phyloP scores from a whole-genome alignment of 2,113 vertebrate genomes.

The Notechis scutatus region DNA sequence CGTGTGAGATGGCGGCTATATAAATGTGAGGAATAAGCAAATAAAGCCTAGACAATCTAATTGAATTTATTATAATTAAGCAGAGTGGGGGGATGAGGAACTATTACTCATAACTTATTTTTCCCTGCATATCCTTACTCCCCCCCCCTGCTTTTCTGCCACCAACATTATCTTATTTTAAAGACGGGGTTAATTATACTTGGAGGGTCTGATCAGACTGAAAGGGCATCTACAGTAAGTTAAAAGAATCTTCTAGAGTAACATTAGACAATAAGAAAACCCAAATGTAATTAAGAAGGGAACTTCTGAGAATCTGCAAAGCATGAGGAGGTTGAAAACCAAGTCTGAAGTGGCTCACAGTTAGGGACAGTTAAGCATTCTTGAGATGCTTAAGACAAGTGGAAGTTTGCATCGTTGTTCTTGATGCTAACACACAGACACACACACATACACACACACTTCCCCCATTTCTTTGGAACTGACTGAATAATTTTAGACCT shows the following conservation, averaged over 20 bases:
- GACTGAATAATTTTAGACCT: not conserved
- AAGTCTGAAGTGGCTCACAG: not conserved
- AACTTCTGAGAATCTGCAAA: not conserved
- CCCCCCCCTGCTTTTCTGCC: not conserved
- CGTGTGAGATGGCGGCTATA: not conserved
- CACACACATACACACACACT: not conserved
- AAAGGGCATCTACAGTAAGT: not conserved
- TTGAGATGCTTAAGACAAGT: accelerated
- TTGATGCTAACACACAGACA: not conserved
- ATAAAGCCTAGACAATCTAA: not conserved
- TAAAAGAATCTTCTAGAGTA: not conserved
- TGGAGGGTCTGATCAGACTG: not conserved
- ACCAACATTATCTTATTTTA: not conserved
- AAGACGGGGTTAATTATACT: not conserved
- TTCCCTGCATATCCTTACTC: not conserved
- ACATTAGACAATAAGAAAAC: not conserved
- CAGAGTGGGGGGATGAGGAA: not conserved
- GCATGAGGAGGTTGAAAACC: not conserved
- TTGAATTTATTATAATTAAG: not conserved
- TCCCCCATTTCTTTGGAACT: not conserved
- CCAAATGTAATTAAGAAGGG: not conserved
- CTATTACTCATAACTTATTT: not conserved
- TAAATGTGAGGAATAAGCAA: not conserved
- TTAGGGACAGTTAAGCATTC: not conserved
- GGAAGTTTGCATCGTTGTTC: not conserved